A percentile compares a stretch with the other conserved stretches of the same genome.
phyloP scores from a whole-genome alignment of 2,888 invertebrate species.

The Piscicola geometra region DNA sequence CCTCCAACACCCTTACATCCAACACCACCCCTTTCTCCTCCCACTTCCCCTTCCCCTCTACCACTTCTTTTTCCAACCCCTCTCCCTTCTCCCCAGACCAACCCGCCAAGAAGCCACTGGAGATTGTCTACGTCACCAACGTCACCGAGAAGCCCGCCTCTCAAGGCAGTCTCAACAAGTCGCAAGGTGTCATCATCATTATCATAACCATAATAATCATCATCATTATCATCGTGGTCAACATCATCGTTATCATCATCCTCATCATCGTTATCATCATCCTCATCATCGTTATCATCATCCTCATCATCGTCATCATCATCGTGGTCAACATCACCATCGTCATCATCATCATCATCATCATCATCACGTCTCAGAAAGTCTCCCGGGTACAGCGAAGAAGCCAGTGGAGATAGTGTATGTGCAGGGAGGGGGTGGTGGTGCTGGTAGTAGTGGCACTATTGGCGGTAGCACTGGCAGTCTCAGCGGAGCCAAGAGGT shows the following conservation, averaged over 20 bases:
- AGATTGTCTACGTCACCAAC: slow-evolving; percentile 42
- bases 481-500: slow-evolving; percentile 11
- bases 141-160: slow-evolving; percentile 37
- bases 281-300: not conserved
- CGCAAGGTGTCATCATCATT: slow-evolving; percentile 28
- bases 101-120: slow-evolving; percentile 39
- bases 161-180: slow-evolving; percentile 14
- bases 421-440: slow-evolving; percentile 40
- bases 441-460: not conserved
- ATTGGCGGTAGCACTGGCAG: slow-evolving; percentile 1
- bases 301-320: slow-evolving; percentile 8
- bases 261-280: not conserved
- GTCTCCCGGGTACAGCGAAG: slow-evolving; percentile 17
- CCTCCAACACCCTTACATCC: no score
- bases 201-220: not conserved
- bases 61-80: no score
- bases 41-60: no score
- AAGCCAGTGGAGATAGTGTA: slow-evolving; percentile 44
- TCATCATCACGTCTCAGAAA: slow-evolving; percentile 33
- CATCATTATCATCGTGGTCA: not conserved
- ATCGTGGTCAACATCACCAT: not conserved
- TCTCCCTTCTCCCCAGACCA: not conserved
- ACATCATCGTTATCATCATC: not conserved
- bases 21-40: no score
- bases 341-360: not conserved